A percentile compares a stretch with the other conserved stretches of the same genome.
Evolutionary conservation across 2,113 vertebrate species (phyloP).

Genomic region (Falcunculus frontatus): DNA sequence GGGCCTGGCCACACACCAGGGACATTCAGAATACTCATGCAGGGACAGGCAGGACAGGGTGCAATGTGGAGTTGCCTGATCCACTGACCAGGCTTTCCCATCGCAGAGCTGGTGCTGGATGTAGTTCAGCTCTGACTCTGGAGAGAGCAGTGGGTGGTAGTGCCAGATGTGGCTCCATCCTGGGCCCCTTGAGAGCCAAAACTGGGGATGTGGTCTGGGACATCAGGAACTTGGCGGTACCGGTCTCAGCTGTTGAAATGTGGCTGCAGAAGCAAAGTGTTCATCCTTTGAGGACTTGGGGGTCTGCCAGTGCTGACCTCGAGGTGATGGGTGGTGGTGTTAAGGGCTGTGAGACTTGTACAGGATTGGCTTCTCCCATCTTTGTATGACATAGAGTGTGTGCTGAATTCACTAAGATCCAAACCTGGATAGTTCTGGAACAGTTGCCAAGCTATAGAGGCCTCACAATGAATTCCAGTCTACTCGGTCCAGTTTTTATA

Average conservation of each 20-base stretch:
- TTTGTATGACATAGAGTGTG: background rate
- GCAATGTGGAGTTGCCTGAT: background rate
- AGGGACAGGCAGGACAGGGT: background rate
- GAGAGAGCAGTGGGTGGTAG: background rate
- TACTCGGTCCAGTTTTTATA: background rate
- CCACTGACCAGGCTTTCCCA: background rate
- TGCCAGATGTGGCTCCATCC: background rate
- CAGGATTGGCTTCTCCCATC: background rate
- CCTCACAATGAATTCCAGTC: background rate
- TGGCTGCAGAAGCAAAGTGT: background rate
- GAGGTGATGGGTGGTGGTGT: rapidly evolving
- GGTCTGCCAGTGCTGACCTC: background rate
- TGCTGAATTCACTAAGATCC: background rate
- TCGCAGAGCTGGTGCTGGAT: rapidly evolving
- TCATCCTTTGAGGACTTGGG: background rate
- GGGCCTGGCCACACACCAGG: background rate
- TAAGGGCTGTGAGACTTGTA: background rate
- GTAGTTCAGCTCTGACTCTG: background rate
- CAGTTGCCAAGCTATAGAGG: background rate
- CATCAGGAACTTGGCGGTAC: background rate
- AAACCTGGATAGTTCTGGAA: background rate
- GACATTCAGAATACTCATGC: background rate
- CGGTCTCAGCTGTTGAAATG: background rate
- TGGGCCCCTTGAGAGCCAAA: background rate
- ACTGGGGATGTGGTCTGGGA: background rate